A percentile compares a stretch with the other conserved stretches of the same genome.
phyloP scores from a whole-genome alignment of 2,797 vertebrate genomes.

The Danio tinwini region DNA sequence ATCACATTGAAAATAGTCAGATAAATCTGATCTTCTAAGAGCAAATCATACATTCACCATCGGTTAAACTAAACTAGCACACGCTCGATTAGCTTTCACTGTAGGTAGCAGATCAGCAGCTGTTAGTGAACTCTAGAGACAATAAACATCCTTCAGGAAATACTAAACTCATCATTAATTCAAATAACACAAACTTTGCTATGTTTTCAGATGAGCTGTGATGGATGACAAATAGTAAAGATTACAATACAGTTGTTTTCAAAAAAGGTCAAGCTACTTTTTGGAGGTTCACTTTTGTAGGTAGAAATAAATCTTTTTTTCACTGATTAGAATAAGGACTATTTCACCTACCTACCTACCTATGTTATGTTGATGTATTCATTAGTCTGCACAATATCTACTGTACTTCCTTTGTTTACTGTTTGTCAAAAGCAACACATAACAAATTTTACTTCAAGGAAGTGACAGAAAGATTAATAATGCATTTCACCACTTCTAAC shows the following conservation, averaged over 20 bases:
- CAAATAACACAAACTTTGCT: conserved; percentile 41
- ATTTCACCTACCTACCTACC: conserved; percentile 55
- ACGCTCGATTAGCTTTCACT: conserved; percentile 42
- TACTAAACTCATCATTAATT: conserved; percentile 55
- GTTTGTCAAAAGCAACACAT: conserved; percentile 56
- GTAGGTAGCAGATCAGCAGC: conserved; percentile 58
- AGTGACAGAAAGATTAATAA: conserved; percentile 56
- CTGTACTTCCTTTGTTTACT: conserved; percentile 51
- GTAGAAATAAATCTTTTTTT: conserved; percentile 41
- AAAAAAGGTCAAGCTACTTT: conserved; percentile 52
- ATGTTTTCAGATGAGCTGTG: conserved; percentile 47
- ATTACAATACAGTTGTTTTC: conserved; percentile 46
- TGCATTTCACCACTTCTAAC: conserved; percentile 63
- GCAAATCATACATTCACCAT: conserved; percentile 86
- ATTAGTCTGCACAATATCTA: conserved; percentile 62
- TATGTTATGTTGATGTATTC: conserved; percentile 47
- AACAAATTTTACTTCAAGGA: conserved; percentile 60
- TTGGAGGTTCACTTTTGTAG: conserved; percentile 48
- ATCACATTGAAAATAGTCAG: conserved; percentile 43
- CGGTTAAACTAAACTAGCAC: conserved; percentile 77
- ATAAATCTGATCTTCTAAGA: conserved; percentile 72
- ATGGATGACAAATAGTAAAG: conserved; percentile 46
- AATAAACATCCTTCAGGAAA: conserved; percentile 53
- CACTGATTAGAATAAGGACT: conserved; percentile 48
- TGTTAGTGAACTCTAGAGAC: conserved; percentile 58